phyloP scores from a whole-genome alignment of 1,140 invertebrate genomes.

The Nomia melanderi region DNA sequence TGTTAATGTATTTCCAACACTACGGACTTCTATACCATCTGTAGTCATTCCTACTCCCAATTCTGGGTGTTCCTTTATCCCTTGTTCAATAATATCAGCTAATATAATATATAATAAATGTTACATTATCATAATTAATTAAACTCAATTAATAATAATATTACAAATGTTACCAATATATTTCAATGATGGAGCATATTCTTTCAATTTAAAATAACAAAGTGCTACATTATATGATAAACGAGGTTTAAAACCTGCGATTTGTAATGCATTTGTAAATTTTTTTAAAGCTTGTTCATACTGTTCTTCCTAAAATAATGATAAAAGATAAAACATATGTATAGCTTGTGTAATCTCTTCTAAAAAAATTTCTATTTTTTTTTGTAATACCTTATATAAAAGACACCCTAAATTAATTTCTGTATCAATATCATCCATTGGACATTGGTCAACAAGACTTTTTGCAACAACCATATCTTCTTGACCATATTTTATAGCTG shows the following conservation, averaged over 20 bases:
- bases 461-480: constrained; percentile 96
- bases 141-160: constrained; percentile 9
- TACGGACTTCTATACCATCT: constrained; percentile 97
- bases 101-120: constrained; percentile 63
- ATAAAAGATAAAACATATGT: constrained; percentile 24
- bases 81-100: constrained; percentile 97
- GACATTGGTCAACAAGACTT: constrained; percentile 94
- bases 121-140: constrained; percentile 17
- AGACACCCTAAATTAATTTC: constrained; percentile 98
- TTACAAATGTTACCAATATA: constrained; percentile 84
- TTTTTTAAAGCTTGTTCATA: constrained; percentile 96
- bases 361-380: not conserved
- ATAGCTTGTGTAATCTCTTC: not conserved
- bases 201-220: constrained; percentile 96
- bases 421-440: constrained; percentile 93
- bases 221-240: constrained; percentile 98
- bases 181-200: constrained; percentile 95
- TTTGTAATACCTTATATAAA: constrained; percentile 91
- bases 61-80: constrained; percentile 98
- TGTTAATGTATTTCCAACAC: constrained; percentile 98
- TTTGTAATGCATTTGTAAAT: constrained; percentile 93
- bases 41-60: constrained; percentile 98
- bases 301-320: constrained; percentile 85
- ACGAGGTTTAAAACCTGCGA: constrained; percentile 93
- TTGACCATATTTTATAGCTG: constrained; percentile 98